Base-by-base conservation (phyloP, 2,113 vertebrate genomes). In the Clarias macrocephalus region DNA sequence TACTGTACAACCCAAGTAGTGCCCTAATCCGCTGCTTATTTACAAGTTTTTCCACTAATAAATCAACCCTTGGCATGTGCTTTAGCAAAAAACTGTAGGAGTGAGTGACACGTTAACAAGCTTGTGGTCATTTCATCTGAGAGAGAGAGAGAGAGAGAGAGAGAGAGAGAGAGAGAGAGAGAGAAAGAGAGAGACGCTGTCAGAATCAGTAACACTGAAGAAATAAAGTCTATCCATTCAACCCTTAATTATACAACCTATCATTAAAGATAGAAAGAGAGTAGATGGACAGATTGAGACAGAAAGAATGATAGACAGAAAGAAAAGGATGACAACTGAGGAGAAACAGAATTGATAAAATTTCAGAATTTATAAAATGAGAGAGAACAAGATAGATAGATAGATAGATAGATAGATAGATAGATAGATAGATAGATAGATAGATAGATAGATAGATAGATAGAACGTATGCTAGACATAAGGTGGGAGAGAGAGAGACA, bases 221-320 rank as follows among this genome's bases (percentile, higher is more conserved):
- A 48, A 75, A 25, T 48, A 75, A 42, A 75, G 7, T 37, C 33
- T 37, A 37, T 37, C 33, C 2, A 37, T 37, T 37, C 33, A 37
- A 37, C 33, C 33, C 33, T 37, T 37, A 37, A 37, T 37, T 37
- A 37, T 37, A 37, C 2, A 37, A 37, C 33, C 33, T 37, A 37
- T 37, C 33, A 37, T 37, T 37, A 79, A 37, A 1, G 66, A 81
- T 70, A 63, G 83, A 62, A 80, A 54, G 81, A 85, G 21, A 85
- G 63, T 76, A 84, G 62, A 48, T 63, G 30, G 70, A 88, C 25
- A 83, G 57, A 85, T 16, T 1, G 66, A 73, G 68, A 72, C 8
- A 37, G 66, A 5, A 30, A 70, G 15, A 33, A 33, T 68, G 15
- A 68, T 15, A 33, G 28, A 66, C 12, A 8, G 66, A 73, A 19